Percentiles rank a stretch among this genome's conserved stretches.
phyloP scores from a whole-genome alignment of 2,797 vertebrate genomes.

The Tenualosa ilisha region DNA sequence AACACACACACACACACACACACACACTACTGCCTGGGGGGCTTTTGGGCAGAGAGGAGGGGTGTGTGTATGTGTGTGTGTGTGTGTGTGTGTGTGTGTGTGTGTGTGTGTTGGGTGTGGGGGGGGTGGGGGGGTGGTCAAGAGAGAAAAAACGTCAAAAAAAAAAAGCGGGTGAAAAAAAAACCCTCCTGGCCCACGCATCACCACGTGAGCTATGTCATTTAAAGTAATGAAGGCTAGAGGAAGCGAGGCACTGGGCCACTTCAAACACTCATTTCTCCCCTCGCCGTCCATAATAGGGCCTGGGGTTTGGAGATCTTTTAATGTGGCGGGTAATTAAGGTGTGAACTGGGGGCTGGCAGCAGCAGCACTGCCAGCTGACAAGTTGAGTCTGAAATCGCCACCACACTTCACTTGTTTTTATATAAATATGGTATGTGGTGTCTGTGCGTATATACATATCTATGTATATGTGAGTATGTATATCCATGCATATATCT shows the following conservation, averaged over 20 bases:
- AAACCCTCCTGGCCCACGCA: not conserved
- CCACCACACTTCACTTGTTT: constrained; percentile 6
- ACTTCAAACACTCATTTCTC: constrained; percentile 52
- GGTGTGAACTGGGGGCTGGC: constrained; percentile 32
- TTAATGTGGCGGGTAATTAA: constrained; percentile 72
- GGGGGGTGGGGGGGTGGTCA: no score
- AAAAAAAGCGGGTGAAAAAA: not conserved
- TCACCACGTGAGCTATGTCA: constrained; percentile 34
- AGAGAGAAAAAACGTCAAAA: not conserved
- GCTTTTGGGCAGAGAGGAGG: not conserved
- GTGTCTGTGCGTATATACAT: not conserved
- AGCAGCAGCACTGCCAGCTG: constrained; percentile 41
- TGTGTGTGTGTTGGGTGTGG: not conserved
- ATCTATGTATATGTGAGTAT: no score
- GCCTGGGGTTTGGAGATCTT: constrained; percentile 46
- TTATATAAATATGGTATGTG: no score
- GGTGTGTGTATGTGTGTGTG: not conserved
- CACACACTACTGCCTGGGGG: not conserved
- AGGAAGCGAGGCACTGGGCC: constrained; percentile 34
- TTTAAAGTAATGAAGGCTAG: constrained; percentile 46
- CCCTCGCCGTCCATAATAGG: constrained; percentile 62
- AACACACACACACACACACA: not conserved
- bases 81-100: no score
- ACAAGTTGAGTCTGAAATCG: constrained; percentile 25
- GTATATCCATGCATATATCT: no score